Conservation (phyloP, 1,140 invertebrate species). For the Calephelis virginiensis region DNA sequence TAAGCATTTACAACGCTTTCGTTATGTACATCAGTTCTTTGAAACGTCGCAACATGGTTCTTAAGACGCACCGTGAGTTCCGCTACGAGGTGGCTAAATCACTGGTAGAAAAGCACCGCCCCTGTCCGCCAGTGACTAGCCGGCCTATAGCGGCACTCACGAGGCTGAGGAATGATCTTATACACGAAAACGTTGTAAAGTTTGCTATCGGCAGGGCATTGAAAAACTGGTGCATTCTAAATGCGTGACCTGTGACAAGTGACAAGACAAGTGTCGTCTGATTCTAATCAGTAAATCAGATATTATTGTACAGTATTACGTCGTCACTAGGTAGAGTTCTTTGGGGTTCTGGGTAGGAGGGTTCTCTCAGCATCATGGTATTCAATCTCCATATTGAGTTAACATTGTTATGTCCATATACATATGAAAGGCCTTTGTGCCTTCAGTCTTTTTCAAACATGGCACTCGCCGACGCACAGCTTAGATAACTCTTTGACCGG, state of each 20-base stretch:
- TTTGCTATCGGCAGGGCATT: slow-evolving; percentile 1
- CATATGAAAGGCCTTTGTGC: slow-evolving; percentile 1
- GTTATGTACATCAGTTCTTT: slow-evolving; percentile 12
- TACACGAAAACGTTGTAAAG: slow-evolving; percentile 6
- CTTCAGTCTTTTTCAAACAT: slow-evolving; percentile 7
- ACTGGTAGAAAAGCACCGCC: background rate
- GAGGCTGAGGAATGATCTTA: slow-evolving; percentile 9
- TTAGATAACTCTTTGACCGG: background rate
- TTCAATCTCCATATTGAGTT: slow-evolving; percentile 7
- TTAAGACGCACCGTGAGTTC: slow-evolving; percentile 19
- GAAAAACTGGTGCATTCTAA: slow-evolving; percentile 11
- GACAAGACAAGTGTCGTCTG: slow-evolving; percentile 10
- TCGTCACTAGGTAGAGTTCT: slow-evolving; percentile 7
- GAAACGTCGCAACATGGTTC: background rate
- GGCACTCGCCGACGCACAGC: background rate
- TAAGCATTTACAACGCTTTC: slow-evolving; percentile 23
- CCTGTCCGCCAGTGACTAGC: background rate
- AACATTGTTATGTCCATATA: slow-evolving; percentile 7
- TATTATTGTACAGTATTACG: slow-evolving; percentile 7
- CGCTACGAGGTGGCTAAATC: slow-evolving; percentile 18
- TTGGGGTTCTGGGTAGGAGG: slow-evolving; percentile 13
- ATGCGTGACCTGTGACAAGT: slow-evolving; percentile 16
- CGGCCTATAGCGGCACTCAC: background rate
- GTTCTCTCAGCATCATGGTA: background rate
- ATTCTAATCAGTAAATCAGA: slow-evolving; percentile 7